A percentile compares a stretch with the other conserved stretches of the same genome.
Conservation (phyloP, 1,140 invertebrate species). For the Papilio helenus region DNA sequence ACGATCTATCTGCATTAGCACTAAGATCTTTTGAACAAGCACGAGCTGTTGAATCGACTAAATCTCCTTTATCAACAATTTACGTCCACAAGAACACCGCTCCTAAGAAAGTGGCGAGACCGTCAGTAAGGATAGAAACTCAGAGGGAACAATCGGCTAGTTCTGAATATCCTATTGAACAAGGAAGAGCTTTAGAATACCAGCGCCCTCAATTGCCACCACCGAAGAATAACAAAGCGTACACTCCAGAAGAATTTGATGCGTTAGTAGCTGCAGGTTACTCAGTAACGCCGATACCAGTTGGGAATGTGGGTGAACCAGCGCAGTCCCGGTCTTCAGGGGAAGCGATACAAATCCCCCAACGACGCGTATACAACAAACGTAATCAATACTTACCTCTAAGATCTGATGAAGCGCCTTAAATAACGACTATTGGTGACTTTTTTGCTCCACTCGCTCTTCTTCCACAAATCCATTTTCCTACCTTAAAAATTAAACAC, state of each 20-base stretch:
- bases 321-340: slow-evolving; percentile 68
- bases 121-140: slow-evolving; percentile 57
- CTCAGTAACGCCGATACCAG: slow-evolving; percentile 80
- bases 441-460: slow-evolving; percentile 43
- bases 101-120: slow-evolving; percentile 65
- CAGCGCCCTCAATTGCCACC: slow-evolving; percentile 75
- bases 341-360: slow-evolving; percentile 56
- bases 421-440: slow-evolving; percentile 52
- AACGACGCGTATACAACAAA: slow-evolving; percentile 57
- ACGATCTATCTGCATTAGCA: slow-evolving; percentile 52
- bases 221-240: slow-evolving; percentile 79
- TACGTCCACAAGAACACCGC: slow-evolving; percentile 71
- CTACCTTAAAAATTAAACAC: slow-evolving; percentile 63
- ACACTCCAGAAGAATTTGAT: slow-evolving; percentile 81
- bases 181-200: slow-evolving; percentile 59
- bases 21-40: slow-evolving; percentile 52
- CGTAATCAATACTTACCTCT: slow-evolving; percentile 72
- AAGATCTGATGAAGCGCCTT: slow-evolving; percentile 75
- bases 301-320: slow-evolving; percentile 60
- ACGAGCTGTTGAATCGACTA: slow-evolving; percentile 57
- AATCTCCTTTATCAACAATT: slow-evolving; percentile 71
- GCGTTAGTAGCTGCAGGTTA: slow-evolving; percentile 80
- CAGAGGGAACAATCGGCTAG: slow-evolving; percentile 57
- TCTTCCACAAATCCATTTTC: slow-evolving; percentile 44
- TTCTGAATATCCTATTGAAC: slow-evolving; percentile 51